Conservation (phyloP, 2,888 invertebrate species). For the Plebejus argus region DNA sequence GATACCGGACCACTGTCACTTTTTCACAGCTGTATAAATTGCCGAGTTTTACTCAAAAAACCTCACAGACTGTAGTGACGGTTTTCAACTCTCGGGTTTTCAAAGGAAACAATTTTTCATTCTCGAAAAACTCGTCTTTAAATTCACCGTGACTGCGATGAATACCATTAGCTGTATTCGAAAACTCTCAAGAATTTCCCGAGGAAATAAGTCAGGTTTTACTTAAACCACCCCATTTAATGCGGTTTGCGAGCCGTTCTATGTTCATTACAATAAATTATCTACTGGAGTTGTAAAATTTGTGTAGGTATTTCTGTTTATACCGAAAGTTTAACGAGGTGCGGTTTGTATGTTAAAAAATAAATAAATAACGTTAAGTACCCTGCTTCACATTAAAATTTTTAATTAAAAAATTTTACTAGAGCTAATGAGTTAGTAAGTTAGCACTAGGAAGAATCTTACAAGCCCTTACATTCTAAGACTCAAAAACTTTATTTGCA, state of each 20-base stretch:
- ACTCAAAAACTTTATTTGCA: background rate
- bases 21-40: background rate
- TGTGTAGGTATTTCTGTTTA: background rate
- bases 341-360: background rate
- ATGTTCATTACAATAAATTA: background rate
- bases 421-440: too few species aligned
- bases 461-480: too few species aligned
- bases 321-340: background rate
- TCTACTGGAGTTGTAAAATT: background rate
- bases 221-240: background rate
- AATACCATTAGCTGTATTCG: conserved; percentile 22
- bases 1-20: too few species aligned
- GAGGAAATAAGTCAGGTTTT: conserved; percentile 4
- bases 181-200: conserved; percentile 22
- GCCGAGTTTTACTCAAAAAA: conserved; percentile 1
- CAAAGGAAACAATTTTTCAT: conserved; percentile 14
- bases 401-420: too few species aligned
- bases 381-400: background rate
- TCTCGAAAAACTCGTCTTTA: conserved; percentile 19
- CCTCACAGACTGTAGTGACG: background rate
- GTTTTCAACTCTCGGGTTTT: conserved; percentile 11
- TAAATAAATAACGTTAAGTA: background rate
- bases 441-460: too few species aligned
- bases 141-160: background rate
- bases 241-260: background rate